A percentile compares a stretch with the other conserved stretches of the same genome.
phyloP scores from a whole-genome alignment of 2,888 invertebrate species.

The Noctua fimbriata region DNA sequence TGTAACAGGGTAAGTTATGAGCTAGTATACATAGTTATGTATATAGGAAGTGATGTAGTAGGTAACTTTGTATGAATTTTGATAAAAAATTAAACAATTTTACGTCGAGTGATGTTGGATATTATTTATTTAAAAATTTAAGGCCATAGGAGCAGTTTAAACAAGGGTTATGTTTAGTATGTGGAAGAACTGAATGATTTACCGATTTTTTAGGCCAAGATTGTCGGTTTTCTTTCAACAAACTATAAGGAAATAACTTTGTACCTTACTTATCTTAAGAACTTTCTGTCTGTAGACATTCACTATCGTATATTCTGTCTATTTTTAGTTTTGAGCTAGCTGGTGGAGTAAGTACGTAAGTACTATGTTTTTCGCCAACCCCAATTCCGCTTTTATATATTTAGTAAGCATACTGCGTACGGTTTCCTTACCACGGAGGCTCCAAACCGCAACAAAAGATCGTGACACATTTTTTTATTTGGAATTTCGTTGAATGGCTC shows the following conservation, averaged over 20 bases:
- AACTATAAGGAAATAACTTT: conserved; percentile 1
- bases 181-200: background rate
- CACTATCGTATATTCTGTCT: background rate
- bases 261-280: conserved; percentile 11
- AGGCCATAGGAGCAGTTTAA: conserved; percentile 9
- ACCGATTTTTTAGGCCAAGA: conserved; percentile 44
- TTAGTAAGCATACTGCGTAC: conserved; percentile 10
- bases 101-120: background rate
- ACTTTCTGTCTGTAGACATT: background rate
- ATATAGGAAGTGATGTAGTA: conserved; percentile 47
- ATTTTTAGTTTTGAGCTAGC: background rate
- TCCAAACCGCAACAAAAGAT: conserved; percentile 5
- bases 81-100: conserved; percentile 28
- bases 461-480: conserved; percentile 32
- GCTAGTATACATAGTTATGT: conserved; percentile 44
- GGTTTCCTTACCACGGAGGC: background rate
- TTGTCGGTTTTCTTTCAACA: background rate
- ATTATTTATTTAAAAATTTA: conserved; percentile 17
- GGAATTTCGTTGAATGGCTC: background rate
- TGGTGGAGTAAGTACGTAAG: background rate
- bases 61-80: conserved; percentile 33
- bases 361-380: background rate
- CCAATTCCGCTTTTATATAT: conserved; percentile 4
- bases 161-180: background rate
- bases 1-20: conserved; percentile 52